Evolutionary conservation across 2,888 invertebrate genomes (phyloP), one percentile per base, ranked within the genome.

Genomic region (Cephus spinipes): DNA sequence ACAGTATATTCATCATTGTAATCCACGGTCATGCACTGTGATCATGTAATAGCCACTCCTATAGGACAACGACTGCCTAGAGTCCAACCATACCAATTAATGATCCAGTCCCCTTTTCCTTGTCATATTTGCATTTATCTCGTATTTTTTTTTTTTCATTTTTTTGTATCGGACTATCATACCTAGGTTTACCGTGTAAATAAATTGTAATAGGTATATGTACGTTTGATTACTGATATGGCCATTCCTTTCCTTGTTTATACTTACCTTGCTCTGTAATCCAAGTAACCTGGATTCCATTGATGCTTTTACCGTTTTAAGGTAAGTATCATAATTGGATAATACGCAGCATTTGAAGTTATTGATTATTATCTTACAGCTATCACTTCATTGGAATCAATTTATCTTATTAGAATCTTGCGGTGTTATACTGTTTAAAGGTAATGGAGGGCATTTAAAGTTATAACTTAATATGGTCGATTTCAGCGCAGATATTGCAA

Each of bases 131-230:
- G 78, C 83, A 71, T 81, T 81, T 79, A 71, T 71, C 11, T 71
- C 33, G 78, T 32, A 31, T 82, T 81, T n/a, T n/a, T 82, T 75
- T 77, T 82, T 77, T 79, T 78, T 78, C 77, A 30, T 23, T 35
- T 55, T 55, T 55, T 55, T 55, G 23, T 55, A 55, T 55, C 55
- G 55, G 55, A 55, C 23, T 23, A 55, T 23, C 55, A 23, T 55
- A 80, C 80, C 36, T 84, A 83, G 82, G 77, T 81, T 55, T 83
- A 81, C 55, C 79, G 73, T 85, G 85, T 85, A 85, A 84, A 85
- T 85, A 85, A 85, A 85, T 83, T 81, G 81, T 35, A 74, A 15
- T 74, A 74, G 23, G n/a, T 74, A 36, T 12, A 74, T 32, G 3
- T 23, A 35, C 23, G 12, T n/a, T 33, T 74, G 9, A 55, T 55